These are phyloP conservation scores for Phylloscopus trochiloides DNA, from an alignment of 2,113 vertebrate species.

Conservation along the genomic window DNA sequence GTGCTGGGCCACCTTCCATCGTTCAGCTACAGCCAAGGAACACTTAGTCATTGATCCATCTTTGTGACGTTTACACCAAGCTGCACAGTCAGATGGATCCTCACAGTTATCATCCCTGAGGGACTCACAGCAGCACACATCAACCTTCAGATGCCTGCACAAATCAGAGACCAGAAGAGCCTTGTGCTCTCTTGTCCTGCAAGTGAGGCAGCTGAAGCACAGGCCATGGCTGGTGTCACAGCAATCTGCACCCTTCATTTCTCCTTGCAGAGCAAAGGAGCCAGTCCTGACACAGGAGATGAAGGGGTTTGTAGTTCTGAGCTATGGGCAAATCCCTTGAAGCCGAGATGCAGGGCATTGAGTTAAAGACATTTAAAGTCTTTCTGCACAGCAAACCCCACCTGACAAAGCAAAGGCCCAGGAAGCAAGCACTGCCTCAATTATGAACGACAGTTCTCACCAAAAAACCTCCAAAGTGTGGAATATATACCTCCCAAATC, in stretches of 20 bases:
- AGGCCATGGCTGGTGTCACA: background rate
- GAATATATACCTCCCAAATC: background rate
- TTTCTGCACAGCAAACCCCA: background rate
- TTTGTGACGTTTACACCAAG: fast-evolving
- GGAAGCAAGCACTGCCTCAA: background rate
- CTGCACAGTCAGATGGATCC: background rate
- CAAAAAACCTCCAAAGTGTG: background rate
- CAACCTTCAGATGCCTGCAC: background rate
- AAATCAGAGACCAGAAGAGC: background rate
- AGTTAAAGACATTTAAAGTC: background rate
- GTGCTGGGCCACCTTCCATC: background rate
- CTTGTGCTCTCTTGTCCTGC: background rate
- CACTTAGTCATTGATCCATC: background rate
- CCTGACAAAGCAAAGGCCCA: background rate
- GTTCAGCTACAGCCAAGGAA: background rate
- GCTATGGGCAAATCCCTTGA: background rate
- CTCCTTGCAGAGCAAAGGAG: background rate
- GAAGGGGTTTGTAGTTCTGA: background rate
- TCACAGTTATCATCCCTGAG: background rate
- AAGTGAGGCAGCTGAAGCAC: background rate
- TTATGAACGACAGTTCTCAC: background rate
- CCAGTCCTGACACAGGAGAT: fast-evolving
- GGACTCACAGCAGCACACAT: background rate
- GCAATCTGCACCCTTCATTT: background rate
- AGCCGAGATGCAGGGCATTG: background rate